A percentile compares a stretch with the other conserved stretches of the same genome.
Conservation (phyloP, 2,797 vertebrate genomes). For the Molossus alvarezi region DNA sequence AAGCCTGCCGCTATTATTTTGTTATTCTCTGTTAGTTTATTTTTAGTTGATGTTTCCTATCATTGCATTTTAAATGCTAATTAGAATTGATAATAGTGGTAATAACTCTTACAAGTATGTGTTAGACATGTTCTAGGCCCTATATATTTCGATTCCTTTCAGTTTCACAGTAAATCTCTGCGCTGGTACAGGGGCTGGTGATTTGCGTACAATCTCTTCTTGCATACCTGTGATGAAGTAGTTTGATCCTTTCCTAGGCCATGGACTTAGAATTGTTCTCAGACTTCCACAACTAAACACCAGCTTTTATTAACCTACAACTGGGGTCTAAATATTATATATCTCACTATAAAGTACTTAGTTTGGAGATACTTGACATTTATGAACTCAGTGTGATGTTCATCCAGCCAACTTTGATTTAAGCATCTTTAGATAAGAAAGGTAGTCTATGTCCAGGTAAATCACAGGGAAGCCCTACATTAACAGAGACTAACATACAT, state of each 20-base stretch:
- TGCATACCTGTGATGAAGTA: not conserved
- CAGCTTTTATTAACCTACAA: not conserved
- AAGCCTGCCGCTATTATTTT: not conserved
- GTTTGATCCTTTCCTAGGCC: not conserved
- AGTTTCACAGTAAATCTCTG: not conserved
- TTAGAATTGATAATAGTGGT: not conserved
- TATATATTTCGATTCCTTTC: not conserved
- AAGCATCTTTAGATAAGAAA: not conserved
- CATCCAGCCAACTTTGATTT: not conserved
- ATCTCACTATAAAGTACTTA: not conserved
- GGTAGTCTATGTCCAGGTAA: not conserved
- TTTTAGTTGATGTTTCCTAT: not conserved
- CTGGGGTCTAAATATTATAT: not conserved
- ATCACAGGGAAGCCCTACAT: not conserved
- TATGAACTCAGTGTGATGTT: not conserved
- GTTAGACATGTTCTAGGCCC: not conserved
- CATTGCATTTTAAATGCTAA: not conserved
- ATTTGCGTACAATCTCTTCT: not conserved
- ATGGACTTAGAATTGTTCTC: not conserved
- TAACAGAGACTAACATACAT: not conserved
- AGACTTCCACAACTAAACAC: not conserved
- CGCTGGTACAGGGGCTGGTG: not conserved
- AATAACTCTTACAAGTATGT: not conserved
- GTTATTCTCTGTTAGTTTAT: not conserved
- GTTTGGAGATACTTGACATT: not conserved